Evolutionary conservation across 2,888 invertebrate genomes (phyloP).

Genomic region (Ormyrus pomaceus): DNA sequence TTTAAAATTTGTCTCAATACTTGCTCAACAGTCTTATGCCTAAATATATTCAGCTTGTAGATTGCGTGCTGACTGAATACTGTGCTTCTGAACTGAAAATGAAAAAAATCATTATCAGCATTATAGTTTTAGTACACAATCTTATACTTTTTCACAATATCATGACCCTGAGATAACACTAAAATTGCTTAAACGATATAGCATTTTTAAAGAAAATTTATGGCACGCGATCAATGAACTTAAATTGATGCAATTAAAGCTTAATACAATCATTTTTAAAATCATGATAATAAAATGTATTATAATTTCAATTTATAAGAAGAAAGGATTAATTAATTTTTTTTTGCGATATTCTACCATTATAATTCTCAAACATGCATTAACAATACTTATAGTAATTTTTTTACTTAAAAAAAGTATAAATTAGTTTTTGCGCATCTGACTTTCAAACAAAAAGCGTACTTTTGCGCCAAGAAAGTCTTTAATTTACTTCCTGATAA

Average conservation of each 20-base stretch:
- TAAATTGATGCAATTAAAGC: not conserved
- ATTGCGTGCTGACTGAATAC: constrained; percentile 18
- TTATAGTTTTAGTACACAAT: constrained; percentile 53
- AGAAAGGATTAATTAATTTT: too few species aligned
- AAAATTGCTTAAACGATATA: constrained; percentile 19
- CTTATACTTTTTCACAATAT: constrained; percentile 56
- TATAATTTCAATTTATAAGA: too few species aligned
- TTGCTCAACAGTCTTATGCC: not conserved
- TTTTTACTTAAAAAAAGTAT: too few species aligned
- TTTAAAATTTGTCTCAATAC: not conserved
- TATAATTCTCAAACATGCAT: too few species aligned
- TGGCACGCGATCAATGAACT: not conserved
- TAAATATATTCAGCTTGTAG: not conserved
- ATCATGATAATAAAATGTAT: not conserved
- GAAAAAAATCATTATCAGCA: constrained; percentile 59
- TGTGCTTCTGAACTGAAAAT: constrained; percentile 14
- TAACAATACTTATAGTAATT: too few species aligned
- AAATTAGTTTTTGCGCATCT: too few species aligned
- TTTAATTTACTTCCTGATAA: too few species aligned
- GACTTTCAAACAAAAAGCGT: too few species aligned
- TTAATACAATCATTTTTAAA: not conserved
- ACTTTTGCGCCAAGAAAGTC: too few species aligned
- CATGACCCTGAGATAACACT: constrained; percentile 68
- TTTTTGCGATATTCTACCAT: too few species aligned
- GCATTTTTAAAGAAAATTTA: not conserved